Evolutionary conservation across 1,140 invertebrate species (phyloP).

Genomic region (Agrypnia vestita): DNA sequence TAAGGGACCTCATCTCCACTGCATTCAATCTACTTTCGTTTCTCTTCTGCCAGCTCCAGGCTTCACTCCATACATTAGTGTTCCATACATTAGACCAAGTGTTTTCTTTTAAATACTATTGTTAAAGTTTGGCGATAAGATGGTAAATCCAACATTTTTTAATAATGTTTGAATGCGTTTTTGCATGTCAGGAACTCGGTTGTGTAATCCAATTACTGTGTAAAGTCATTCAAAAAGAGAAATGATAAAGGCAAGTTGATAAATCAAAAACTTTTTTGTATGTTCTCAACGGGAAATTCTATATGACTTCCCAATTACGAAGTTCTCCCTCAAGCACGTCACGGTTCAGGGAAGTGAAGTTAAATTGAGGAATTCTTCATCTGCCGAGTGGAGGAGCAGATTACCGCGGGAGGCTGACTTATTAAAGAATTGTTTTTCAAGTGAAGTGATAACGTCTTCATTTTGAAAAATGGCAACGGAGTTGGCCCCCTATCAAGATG

Average conservation of each 20-base stretch:
- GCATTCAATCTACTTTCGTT: too few species aligned
- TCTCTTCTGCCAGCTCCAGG: too few species aligned
- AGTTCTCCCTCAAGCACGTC: constrained; percentile 31
- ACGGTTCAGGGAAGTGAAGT: background rate
- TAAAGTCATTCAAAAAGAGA: background rate
- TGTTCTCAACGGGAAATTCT: constrained; percentile 40
- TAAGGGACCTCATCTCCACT: too few species aligned
- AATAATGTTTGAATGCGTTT: too few species aligned
- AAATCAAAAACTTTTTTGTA: constrained; percentile 32
- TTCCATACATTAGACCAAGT: too few species aligned
- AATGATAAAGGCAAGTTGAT: background rate
- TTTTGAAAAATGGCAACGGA: constrained; percentile 19
- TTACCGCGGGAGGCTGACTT: constrained; percentile 3
- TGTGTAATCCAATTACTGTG: too few species aligned
- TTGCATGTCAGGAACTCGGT: too few species aligned
- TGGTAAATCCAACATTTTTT: too few species aligned
- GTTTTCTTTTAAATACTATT: too few species aligned
- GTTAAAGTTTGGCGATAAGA: too few species aligned
- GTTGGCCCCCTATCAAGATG: background rate
- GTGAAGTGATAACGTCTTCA: constrained; percentile 24
- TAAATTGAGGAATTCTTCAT: constrained; percentile 2
- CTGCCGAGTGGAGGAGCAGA: background rate
- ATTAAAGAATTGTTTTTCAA: constrained; percentile 38
- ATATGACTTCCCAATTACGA: constrained; percentile 44
- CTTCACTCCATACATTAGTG: too few species aligned